A percentile compares a stretch with the other conserved stretches of the same genome.
Evolutionary conservation across 2,113 vertebrate genomes (phyloP).

Genomic region (Callocephalon fimbriatum): DNA sequence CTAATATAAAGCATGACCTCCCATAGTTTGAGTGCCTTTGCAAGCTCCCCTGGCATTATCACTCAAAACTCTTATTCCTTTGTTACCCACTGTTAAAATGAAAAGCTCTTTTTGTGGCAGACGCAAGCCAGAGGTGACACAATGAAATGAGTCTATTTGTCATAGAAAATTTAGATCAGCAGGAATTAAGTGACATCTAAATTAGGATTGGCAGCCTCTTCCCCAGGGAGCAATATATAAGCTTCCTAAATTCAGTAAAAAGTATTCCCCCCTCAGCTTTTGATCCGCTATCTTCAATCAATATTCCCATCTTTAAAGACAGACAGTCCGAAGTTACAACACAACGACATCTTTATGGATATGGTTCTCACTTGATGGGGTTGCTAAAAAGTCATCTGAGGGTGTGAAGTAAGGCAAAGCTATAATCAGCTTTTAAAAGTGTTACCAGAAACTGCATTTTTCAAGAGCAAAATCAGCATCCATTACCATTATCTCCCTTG

Average conservation of each 20-base stretch:
- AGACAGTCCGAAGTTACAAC: not conserved
- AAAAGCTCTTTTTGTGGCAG: constrained; percentile 55
- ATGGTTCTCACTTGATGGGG: not conserved
- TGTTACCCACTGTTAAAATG: constrained; percentile 49
- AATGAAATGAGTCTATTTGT: constrained; percentile 72
- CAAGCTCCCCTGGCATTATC: constrained; percentile 44
- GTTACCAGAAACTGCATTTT: not conserved
- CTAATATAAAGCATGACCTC: constrained; percentile 6
- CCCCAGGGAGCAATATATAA: constrained; percentile 33
- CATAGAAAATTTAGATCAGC: constrained; percentile 71
- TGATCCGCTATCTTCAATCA: constrained; percentile 42
- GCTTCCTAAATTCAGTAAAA: constrained; percentile 60
- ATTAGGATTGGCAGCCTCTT: constrained; percentile 62
- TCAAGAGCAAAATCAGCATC: not conserved
- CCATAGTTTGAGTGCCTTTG: constrained; percentile 13
- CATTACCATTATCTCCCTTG: not conserved
- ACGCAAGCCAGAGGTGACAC: constrained; percentile 68
- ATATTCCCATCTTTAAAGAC: constrained; percentile 37
- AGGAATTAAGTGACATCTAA: constrained; percentile 71
- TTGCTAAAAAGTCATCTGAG: not conserved
- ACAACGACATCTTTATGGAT: not conserved
- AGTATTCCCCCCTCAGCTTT: constrained; percentile 18
- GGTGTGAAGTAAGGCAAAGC: not conserved
- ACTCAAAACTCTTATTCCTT: constrained; percentile 27
- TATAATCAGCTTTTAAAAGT: not conserved